A percentile compares a stretch with the other conserved stretches of the same genome.
Conservation (phyloP, 2,888 invertebrate genomes). For the Aspidiotus rigidus region DNA sequence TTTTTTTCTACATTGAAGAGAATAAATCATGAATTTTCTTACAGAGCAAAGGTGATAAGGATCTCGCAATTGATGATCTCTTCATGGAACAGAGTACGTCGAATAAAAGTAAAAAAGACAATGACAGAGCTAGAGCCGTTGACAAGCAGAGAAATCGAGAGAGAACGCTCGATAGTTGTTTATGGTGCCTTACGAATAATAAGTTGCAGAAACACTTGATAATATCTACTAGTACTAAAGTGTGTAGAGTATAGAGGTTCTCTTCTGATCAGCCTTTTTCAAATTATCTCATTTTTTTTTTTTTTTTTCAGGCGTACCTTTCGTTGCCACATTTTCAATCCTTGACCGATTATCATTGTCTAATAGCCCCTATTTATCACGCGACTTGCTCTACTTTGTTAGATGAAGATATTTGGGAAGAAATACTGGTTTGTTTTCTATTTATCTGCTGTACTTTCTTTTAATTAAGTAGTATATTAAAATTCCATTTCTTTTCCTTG, state of each 20-base stretch:
- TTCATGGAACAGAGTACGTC: slow-evolving; percentile 34
- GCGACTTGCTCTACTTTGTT: slow-evolving; percentile 65
- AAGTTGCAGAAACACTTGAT: slow-evolving; percentile 76
- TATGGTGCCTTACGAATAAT: slow-evolving; percentile 70
- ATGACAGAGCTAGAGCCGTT: slow-evolving; percentile 58
- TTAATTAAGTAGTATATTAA: too few species aligned
- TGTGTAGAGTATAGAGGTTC: slow-evolving; percentile 40
- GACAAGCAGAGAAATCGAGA: slow-evolving; percentile 61
- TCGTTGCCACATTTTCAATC: slow-evolving; percentile 71
- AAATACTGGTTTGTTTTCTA: slow-evolving; percentile 57
- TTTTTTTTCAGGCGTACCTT: slow-evolving; percentile 54
- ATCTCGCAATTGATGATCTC: slow-evolving; percentile 22
- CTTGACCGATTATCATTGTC: slow-evolving; percentile 73
- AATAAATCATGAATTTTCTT: not conserved
- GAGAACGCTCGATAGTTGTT: slow-evolving; percentile 67
- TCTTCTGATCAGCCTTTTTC: slow-evolving; percentile 25
- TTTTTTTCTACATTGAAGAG: too few species aligned
- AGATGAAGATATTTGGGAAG: slow-evolving; percentile 92
- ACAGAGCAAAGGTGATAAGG: slow-evolving; percentile 24
- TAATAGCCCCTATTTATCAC: slow-evolving; percentile 77
- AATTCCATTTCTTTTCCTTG: too few species aligned
- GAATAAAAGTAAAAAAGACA: slow-evolving; percentile 46
- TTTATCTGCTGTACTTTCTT: too few species aligned
- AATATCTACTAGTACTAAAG: slow-evolving; percentile 67
- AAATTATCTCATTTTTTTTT: not conserved